These are phyloP conservation scores for Anser cygnoides DNA, from an alignment of 2,113 vertebrate species.

Conservation along the genomic window DNA sequence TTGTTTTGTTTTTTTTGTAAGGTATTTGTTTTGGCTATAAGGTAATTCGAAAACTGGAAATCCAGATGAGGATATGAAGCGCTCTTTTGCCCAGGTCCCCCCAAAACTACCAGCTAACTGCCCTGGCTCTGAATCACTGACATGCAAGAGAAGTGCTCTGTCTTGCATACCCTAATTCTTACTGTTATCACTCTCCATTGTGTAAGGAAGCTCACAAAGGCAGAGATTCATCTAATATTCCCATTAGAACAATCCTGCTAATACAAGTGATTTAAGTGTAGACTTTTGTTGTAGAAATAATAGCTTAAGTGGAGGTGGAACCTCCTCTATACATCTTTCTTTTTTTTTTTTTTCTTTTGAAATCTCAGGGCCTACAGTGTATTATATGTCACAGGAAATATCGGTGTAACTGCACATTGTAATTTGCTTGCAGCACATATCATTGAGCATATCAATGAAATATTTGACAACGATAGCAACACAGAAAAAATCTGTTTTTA, in stretches of 20 bases:
- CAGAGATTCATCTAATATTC: constrained; percentile 54
- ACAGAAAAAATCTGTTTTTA: constrained; percentile 43
- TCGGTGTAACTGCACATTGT: constrained; percentile 50
- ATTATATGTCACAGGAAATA: constrained; percentile 55
- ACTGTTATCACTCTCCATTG: background rate
- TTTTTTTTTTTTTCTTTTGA: constrained; percentile 32
- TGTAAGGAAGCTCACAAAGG: background rate
- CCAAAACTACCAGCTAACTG: background rate
- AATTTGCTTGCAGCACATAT: constrained; percentile 43
- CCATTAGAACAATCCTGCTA: constrained; percentile 64
- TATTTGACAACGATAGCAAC: constrained; percentile 58
- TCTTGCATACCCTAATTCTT: constrained; percentile 1
- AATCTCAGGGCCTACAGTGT: constrained; percentile 30
- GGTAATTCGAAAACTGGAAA: background rate
- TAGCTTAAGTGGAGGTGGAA: constrained; percentile 67
- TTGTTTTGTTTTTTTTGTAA: background rate
- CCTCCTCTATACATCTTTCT: constrained; percentile 41
- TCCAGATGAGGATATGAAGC: background rate
- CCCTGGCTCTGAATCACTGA: background rate
- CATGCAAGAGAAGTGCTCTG: background rate
- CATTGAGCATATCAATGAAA: constrained; percentile 1
- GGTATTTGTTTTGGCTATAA: background rate
- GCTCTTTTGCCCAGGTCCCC: background rate
- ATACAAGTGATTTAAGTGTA: constrained; percentile 45
- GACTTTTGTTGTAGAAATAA: constrained; percentile 69